Percentiles rank a stretch among this genome's conserved stretches.
Conservation (phyloP, 2,113 vertebrate species). For the Cryptomyrus ogoouensis region DNA sequence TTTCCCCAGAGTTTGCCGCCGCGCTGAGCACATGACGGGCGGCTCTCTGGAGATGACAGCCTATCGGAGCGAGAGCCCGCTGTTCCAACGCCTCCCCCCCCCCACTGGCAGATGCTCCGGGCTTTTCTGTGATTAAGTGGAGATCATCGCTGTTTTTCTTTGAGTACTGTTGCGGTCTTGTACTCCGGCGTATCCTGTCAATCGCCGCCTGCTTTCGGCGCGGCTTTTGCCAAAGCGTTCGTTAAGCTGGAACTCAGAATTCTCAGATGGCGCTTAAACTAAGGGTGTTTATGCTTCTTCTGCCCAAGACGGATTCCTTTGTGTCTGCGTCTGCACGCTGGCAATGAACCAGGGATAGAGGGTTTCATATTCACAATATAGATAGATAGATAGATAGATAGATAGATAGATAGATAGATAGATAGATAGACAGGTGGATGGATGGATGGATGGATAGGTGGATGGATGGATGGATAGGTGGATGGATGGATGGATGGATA, state of each 20-base stretch:
- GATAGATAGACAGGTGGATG: neutral
- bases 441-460: neutral
- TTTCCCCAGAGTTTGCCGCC: conserved; percentile 92
- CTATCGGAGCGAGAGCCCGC: conserved; percentile 97
- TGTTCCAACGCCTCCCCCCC: conserved; percentile 78
- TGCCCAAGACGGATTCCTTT: conserved; percentile 38
- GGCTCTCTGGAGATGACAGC: conserved; percentile 99
- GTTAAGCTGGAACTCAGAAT: neutral
- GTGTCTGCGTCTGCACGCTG: neutral
- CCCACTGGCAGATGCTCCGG: conserved; percentile 98
- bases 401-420: neutral
- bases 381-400: neutral
- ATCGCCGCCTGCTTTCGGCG: conserved; percentile 96
- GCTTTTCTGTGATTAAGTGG: conserved; percentile 99
- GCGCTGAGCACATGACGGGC: conserved; percentile 98
- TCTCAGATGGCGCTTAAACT: conserved; percentile 42
- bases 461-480: neutral
- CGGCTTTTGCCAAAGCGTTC: conserved; percentile 49
- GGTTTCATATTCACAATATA: neutral
- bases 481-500: no score
- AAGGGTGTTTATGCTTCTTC: conserved; percentile 76
- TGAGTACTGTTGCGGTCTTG: conserved; percentile 99
- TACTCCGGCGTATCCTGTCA: conserved; percentile 99
- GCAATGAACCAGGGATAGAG: neutral
- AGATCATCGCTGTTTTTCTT: conserved; percentile 99